Conservation (phyloP, 1,140 invertebrate species). For the Metopolophium dirhodum region DNA sequence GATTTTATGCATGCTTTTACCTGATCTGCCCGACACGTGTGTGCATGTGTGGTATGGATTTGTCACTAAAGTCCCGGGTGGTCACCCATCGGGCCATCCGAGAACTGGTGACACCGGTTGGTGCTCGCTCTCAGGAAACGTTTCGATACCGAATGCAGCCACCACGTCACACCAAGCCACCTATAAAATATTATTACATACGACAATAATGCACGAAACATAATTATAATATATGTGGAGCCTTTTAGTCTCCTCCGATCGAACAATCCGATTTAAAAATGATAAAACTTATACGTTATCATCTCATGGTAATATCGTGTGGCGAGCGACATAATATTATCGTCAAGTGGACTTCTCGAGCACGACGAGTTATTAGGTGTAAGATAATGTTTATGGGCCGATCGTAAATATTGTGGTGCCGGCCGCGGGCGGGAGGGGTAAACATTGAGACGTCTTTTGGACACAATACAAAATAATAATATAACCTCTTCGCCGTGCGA, state of each 20-base stretch:
- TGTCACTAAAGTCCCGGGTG: too few species aligned
- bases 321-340: background rate
- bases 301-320: background rate
- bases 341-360: background rate
- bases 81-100: too few species aligned
- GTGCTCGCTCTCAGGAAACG: too few species aligned
- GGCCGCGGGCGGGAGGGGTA: background rate
- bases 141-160: too few species aligned
- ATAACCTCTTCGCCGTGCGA: background rate
- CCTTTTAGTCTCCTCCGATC: background rate
- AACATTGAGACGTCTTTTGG: slow-evolving; percentile 41
- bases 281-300: background rate
- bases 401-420: slow-evolving; percentile 10
- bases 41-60: too few species aligned
- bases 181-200: too few species aligned
- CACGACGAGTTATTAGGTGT: slow-evolving; percentile 26
- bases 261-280: background rate
- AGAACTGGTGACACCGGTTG: too few species aligned
- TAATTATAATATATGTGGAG: too few species aligned
- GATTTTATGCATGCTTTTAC: too few species aligned
- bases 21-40: too few species aligned
- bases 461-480: background rate
- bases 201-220: too few species aligned
- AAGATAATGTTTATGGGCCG: slow-evolving; percentile 26
- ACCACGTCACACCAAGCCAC: too few species aligned